phyloP scores from a whole-genome alignment of 1,140 invertebrate species.

The Drosophila pectinifera region DNA sequence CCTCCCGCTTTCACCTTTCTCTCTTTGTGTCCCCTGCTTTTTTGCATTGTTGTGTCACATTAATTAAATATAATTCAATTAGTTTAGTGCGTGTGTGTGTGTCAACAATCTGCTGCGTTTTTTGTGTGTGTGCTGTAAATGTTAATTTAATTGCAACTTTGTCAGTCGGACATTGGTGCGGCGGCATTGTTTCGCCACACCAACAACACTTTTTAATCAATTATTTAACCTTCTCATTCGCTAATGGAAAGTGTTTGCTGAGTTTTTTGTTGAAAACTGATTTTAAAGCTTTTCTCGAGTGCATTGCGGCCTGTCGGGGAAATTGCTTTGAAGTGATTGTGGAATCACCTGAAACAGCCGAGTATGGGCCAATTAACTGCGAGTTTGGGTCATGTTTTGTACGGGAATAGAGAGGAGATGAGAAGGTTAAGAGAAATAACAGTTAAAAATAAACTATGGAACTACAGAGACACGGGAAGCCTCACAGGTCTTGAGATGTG shows the following conservation, averaged over 20 bases:
- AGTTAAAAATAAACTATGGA: too few species aligned
- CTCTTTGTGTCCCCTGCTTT: background rate
- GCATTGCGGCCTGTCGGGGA: constrained; percentile 9
- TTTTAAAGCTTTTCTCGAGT: constrained; percentile 30
- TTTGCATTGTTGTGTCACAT: constrained; percentile 34
- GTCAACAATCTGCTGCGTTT: constrained; percentile 9
- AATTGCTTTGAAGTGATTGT: constrained; percentile 5
- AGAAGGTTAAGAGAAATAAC: too few species aligned
- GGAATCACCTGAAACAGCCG: background rate
- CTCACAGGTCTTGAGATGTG: too few species aligned
- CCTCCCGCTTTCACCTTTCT: constrained; percentile 9
- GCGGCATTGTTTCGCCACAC: constrained; percentile 37
- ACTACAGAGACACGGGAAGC: too few species aligned
- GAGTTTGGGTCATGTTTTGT: too few species aligned
- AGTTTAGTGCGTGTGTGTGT: constrained; percentile 22
- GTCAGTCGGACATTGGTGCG: constrained; percentile 30
- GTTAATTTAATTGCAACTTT: constrained; percentile 78
- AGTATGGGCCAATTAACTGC: too few species aligned
- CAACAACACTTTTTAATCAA: constrained; percentile 65
- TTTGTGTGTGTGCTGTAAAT: constrained; percentile 29
- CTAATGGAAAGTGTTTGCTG: constrained; percentile 50
- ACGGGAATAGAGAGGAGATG: too few species aligned
- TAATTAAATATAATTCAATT: constrained; percentile 69
- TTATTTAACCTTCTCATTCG: constrained; percentile 50
- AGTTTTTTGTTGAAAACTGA: constrained; percentile 17